Evolutionary conservation across 2,888 invertebrate genomes (phyloP), one percentile per base, ranked within the genome.

Genomic region (Aradus depressus): DNA sequence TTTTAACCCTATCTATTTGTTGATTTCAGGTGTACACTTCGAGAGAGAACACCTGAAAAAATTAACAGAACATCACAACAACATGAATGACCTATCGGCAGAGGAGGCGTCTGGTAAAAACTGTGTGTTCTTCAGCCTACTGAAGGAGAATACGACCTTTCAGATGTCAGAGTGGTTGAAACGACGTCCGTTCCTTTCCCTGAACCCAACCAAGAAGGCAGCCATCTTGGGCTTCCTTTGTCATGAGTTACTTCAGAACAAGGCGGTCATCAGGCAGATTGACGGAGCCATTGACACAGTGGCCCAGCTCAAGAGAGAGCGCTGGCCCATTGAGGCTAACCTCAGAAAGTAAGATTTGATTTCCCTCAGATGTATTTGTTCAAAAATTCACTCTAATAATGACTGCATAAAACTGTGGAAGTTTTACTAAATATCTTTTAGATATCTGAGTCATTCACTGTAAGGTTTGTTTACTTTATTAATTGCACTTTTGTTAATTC

Each of bases 221-320:
- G 80, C 84, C 58, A 86, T 95, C 63, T 70, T 96, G 42, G 87
- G 89, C 1, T 92, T 86, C 71, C 75, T 96, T 22, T 95, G 95
- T 71, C 90, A 96, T 69, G 95, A 97, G 68, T 74, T 97, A 60
- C 75, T 96, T 38, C 88, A 91, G 69, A 93, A 92, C 68, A 91
- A 92, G 69, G 80, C 87, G 8, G 86, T 95, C 58, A 73, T 88
- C 62, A 76, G 85, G 26, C 93, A 95, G 68, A 84, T 96, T 50
- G 96, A 96, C 64, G 80, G 76, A 25, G 82, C 84, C 54, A 73
- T 96, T 43, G 95, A 96, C 58, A 83, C 81, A 48, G 84, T 88
- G 56, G 84, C 84, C 57, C 88, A 85, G 62, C 75, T 89, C 60
- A 82, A 84, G 65, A 85, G 91, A 63, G 95, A 96, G 64, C 80